Evolutionary conservation across 2,888 invertebrate genomes (phyloP).

Genomic region (Ophion slaviceki): DNA sequence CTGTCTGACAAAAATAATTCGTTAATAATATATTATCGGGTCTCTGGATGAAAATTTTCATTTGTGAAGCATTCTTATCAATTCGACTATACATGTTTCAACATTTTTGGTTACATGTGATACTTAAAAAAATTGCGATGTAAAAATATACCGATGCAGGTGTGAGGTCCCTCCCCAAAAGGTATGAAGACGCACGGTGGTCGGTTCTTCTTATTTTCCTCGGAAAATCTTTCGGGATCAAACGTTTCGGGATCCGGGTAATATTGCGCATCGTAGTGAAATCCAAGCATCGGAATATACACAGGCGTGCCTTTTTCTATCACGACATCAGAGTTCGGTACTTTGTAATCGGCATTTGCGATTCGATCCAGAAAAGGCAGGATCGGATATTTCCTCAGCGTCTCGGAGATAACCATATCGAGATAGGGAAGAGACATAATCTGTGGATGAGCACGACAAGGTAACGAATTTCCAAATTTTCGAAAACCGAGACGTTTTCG

Average conservation of each 20-base stretch:
- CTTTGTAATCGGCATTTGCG: conserved; percentile 72
- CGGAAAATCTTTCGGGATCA: conserved; percentile 82
- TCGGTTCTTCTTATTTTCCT: conserved; percentile 76
- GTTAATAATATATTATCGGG: neutral
- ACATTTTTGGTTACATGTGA: neutral
- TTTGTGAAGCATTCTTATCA: neutral
- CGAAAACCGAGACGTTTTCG: too few relatives aligned
- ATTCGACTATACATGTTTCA: neutral
- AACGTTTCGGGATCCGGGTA: conserved; percentile 81
- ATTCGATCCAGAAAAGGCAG: conserved; percentile 76
- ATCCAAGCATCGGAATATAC: conserved; percentile 77
- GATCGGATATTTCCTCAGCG: conserved; percentile 82
- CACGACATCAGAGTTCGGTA: conserved; percentile 73
- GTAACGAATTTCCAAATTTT: neutral
- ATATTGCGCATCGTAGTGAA: conserved; percentile 81
- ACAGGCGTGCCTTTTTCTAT: conserved; percentile 79
- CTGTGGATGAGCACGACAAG: conserved; percentile 51
- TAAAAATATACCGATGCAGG: conserved; percentile 77
- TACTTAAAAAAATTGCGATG: neutral
- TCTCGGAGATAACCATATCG: conserved; percentile 79
- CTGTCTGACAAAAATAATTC: neutral
- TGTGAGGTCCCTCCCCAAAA: conserved; percentile 81
- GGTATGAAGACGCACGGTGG: conserved; percentile 76
- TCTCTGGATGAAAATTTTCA: neutral
- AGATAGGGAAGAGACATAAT: conserved; percentile 73